Percentiles rank a stretch among this genome's conserved stretches.
These are phyloP conservation scores for Anastrepha obliqua DNA, from an alignment of 1,140 invertebrate species.

Conservation along the genomic window DNA sequence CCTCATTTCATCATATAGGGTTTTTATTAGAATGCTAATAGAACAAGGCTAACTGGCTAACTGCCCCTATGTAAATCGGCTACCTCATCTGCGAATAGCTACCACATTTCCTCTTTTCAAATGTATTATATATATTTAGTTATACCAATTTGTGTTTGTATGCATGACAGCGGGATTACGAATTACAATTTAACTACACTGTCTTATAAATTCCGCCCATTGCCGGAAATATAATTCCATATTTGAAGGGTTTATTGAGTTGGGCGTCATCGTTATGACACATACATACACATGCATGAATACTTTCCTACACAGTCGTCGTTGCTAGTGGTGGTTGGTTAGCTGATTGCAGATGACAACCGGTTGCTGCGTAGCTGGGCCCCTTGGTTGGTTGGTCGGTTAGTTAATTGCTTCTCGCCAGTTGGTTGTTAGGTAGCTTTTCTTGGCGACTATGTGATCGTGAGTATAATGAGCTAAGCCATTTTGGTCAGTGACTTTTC, in stretches of 20 bases:
- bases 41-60: conserved; percentile 18
- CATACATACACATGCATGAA: neutral
- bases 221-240: conserved; percentile 57
- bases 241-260: conserved; percentile 54
- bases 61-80: neutral
- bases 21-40: conserved; percentile 8
- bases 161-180: conserved; percentile 29
- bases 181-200: conserved; percentile 51
- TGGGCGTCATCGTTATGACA: neutral
- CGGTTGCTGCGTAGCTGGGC: neutral
- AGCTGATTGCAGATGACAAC: neutral
- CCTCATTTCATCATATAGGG: neutral
- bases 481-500: neutral
- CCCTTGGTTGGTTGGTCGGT: neutral
- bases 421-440: conserved; percentile 33
- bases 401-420: conserved; percentile 17
- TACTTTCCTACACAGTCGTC: neutral
- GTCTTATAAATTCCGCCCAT: conserved; percentile 52
- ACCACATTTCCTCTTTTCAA: neutral
- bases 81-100: neutral
- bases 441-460: neutral
- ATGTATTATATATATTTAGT: neutral
- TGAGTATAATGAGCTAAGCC: neutral
- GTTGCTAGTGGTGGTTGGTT: conserved; percentile 17
- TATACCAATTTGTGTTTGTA: neutral